Evolutionary conservation across 2,113 vertebrate species (phyloP).

Genomic region (Rhabdornis inornatus): DNA sequence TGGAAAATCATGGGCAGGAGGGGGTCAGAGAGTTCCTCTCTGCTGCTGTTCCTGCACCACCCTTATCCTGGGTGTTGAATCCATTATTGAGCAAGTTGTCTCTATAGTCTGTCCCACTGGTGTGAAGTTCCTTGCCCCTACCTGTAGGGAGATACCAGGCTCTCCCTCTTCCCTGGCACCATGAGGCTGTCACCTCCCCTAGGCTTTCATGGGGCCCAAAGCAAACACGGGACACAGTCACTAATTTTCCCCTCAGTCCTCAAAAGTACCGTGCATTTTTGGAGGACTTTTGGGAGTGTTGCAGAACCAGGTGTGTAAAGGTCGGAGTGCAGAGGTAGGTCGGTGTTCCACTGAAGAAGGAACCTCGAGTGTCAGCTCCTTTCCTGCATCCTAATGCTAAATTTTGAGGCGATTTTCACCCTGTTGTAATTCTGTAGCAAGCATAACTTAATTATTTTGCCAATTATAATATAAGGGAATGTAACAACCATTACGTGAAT

Average conservation of each 20-base stretch:
- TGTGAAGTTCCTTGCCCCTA: neutral
- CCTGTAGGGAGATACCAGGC: neutral
- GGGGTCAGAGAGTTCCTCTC: neutral
- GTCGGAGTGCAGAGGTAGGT: neutral
- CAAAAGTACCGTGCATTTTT: fast-evolving
- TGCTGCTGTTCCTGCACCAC: neutral
- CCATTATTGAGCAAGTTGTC: neutral
- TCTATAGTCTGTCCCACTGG: neutral
- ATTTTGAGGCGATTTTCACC: neutral
- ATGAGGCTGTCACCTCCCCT: neutral
- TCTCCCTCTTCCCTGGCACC: neutral
- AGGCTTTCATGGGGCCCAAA: neutral
- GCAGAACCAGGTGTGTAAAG: neutral
- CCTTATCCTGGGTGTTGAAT: neutral
- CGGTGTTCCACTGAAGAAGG: neutral
- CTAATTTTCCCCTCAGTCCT: neutral
- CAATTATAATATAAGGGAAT: constrained; percentile 31
- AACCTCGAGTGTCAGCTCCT: neutral
- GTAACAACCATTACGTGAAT: constrained; percentile 1
- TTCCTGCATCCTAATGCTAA: neutral
- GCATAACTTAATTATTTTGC: constrained; percentile 52
- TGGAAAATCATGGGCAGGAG: neutral
- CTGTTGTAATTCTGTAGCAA: constrained; percentile 8
- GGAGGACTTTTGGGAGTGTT: neutral
- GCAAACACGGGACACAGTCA: neutral